A percentile compares a stretch with the other conserved stretches of the same genome.
Conservation (phyloP, 2,113 vertebrate genomes). For the Galeopterus variegatus region DNA sequence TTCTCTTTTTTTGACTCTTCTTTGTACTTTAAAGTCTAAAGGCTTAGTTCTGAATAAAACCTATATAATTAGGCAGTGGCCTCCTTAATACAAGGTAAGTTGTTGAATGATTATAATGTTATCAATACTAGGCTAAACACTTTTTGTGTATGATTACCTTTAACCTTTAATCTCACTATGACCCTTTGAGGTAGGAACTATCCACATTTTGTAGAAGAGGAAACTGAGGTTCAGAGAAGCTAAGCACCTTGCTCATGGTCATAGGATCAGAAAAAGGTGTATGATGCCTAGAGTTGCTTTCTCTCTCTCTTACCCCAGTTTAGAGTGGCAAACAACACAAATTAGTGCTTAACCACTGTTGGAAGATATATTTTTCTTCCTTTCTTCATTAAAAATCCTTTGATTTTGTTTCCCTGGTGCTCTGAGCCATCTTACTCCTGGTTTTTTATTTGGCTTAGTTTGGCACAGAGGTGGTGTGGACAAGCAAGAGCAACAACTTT, state of each 20-base stretch:
- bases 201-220: neutral
- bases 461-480: neutral
- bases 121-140: neutral
- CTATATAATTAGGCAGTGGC: neutral
- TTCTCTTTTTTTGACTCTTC: too few relatives aligned
- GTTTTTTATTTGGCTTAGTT: neutral
- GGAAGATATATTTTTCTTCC: too few relatives aligned
- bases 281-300: neutral
- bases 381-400: neutral
- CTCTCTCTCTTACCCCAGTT: neutral
- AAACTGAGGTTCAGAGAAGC: constrained; percentile 1
- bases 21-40: neutral
- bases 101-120: neutral
- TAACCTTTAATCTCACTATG: neutral
- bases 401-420: neutral
- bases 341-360: neutral
- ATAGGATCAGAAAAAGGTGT: neutral
- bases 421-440: neutral
- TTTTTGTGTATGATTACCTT: neutral
- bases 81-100: neutral
- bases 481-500: neutral
- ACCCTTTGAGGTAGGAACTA: neutral
- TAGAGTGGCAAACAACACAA: neutral
- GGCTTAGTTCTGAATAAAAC: neutral
- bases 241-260: neutral